Base-by-base conservation (phyloP, 2,113 vertebrate genomes). In the Apteryx mantelli region DNA sequence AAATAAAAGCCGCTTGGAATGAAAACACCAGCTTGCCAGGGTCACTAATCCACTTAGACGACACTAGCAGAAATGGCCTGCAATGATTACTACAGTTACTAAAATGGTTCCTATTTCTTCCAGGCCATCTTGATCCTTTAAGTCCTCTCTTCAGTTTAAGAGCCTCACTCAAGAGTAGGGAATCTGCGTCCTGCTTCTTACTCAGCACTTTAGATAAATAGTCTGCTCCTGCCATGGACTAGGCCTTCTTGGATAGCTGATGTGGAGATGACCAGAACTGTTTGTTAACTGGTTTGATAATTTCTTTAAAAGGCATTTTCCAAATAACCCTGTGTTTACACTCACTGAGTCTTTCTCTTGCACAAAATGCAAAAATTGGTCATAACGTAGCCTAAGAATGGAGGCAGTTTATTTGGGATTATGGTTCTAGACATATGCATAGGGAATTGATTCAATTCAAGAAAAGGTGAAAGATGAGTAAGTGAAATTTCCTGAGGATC, bases 241-340 rank as follows among this genome's bases (percentile, higher is more conserved):
- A 64, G 30, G 6, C 4, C 78, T 91, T 66, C 40, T 52, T 30
- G 74, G 11, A 10, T 3, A 86, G 40, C 7, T 53, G 13, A 70
- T 32, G 38, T 55, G 52, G 75, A 71, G 21, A 20, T 42, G 82
- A 50, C 16, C 7, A 73, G 25, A 74, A 70, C 11, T 68, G 5
- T 28, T 93, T 86, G 17, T 50, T 48, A 48, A 19, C 44, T 48
- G 46, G 52, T 12, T 20, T 88, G 16, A 10, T 36, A 34, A 5
- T 30, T 77, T 9, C 66, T 89, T 40, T 46, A 69, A 84, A 58
- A 20, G 63, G 15, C 4, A 14, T 63, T 75, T 5, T 11, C 4
- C 5, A 50, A 21, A 56, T 6, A n/a, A 4, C 9, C 18, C 9
- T 50, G 8, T 48, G 2, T 52, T 89, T 38, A 9, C 2, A 0